Percentiles rank a stretch among this genome's conserved stretches.
Evolutionary conservation across 2,888 invertebrate species (phyloP).

Genomic region (Lithosia quadra): DNA sequence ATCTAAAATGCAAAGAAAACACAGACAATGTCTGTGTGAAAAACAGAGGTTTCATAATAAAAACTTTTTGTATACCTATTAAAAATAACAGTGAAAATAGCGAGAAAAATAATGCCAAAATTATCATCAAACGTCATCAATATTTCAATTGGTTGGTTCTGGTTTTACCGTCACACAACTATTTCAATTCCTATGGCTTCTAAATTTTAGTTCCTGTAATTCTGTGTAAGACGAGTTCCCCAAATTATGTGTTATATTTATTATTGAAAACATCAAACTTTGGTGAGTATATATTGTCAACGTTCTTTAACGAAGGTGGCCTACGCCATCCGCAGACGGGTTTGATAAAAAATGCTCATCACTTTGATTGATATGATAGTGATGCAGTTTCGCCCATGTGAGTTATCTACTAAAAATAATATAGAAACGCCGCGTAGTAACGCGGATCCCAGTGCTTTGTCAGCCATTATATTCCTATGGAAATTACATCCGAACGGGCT

Average conservation of each 20-base stretch:
- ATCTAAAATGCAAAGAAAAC: no score
- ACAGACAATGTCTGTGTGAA: no score
- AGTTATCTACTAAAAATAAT: no score
- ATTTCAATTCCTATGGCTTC: slow-evolving; percentile 17
- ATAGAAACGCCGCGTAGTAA: no score
- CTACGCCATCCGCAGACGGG: no score
- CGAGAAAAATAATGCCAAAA: neutral
- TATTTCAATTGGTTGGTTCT: neutral
- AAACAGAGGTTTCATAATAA: neutral
- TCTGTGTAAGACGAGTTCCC: neutral
- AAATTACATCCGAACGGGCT: no score
- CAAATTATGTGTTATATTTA: slow-evolving; percentile 37
- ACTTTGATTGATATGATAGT: no score
- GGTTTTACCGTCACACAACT: neutral
- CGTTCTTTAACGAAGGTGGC: neutral
- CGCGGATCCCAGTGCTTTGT: no score
- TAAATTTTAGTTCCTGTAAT: slow-evolving; percentile 41
- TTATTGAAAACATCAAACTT: neutral
- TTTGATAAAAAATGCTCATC: no score
- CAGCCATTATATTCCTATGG: no score
- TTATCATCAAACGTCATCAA: neutral
- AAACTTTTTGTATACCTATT: neutral
- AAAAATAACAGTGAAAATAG: neutral
- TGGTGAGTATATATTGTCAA: neutral
- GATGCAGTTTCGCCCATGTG: no score